Evolutionary conservation across 1,140 invertebrate genomes (phyloP).

Genomic region (Drosophila ohnishii): DNA sequence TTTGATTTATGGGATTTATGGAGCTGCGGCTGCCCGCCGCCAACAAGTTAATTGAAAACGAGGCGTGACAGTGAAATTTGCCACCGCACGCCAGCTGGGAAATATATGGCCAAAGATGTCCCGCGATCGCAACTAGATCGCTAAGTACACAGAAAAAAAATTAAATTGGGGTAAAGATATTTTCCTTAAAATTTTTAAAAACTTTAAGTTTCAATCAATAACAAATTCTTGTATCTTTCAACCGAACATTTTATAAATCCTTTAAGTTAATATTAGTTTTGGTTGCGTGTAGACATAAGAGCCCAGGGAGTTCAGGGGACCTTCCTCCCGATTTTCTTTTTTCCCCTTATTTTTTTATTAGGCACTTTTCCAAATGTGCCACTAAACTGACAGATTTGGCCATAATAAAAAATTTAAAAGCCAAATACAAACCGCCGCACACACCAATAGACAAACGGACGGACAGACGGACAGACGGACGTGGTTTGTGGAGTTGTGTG

Average conservation of each 20-base stretch:
- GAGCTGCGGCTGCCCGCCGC: slow-evolving; percentile 61
- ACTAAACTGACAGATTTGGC: slow-evolving; percentile 80
- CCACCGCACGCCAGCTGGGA: slow-evolving; percentile 57
- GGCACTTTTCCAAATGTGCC: slow-evolving; percentile 77
- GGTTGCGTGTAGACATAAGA: neutral
- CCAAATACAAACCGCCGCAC: slow-evolving; percentile 41
- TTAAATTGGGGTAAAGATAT: neutral
- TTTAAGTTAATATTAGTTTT: neutral
- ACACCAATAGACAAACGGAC: slow-evolving; percentile 7
- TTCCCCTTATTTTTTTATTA: neutral
- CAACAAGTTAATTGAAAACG: slow-evolving; percentile 81
- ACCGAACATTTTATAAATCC: neutral
- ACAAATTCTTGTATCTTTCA: neutral
- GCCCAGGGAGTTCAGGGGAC: neutral
- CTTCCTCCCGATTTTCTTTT: neutral
- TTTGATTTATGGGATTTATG: slow-evolving; percentile 78
- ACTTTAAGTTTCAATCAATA: too few species aligned
- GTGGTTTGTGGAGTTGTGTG: slow-evolving; percentile 18
- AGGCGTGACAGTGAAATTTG: slow-evolving; percentile 80
- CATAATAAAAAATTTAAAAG: slow-evolving; percentile 78
- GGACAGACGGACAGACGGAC: slow-evolving; percentile 8
- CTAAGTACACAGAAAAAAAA: neutral
- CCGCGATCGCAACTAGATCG: slow-evolving; percentile 40
- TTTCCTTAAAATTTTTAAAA: neutral
- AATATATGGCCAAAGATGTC: slow-evolving; percentile 34